A percentile compares a stretch with the other conserved stretches of the same genome.
Conservation (phyloP, 2,888 invertebrate genomes). For the Pyrochroa serraticornis region DNA sequence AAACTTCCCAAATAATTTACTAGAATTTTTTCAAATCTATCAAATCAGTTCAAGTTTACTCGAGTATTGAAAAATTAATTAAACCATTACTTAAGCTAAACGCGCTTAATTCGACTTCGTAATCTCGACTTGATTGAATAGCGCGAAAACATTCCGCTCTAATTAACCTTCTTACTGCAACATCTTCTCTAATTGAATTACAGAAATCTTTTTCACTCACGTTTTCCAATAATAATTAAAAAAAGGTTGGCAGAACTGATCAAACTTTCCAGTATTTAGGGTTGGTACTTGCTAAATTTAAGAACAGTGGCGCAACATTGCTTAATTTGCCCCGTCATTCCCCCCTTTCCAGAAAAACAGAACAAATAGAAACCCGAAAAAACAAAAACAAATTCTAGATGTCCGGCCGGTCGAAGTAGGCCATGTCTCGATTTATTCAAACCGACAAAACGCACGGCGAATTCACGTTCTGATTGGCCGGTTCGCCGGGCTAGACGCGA, state of each 20-base stretch:
- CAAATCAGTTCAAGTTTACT: no score
- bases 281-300: no score
- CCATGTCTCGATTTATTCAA: constrained; percentile 55
- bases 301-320: constrained; percentile 7
- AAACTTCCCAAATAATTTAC: no score
- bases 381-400: constrained; percentile 47
- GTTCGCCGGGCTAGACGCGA: constrained; percentile 56
- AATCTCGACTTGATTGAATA: neutral
- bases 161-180: neutral
- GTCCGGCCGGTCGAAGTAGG: constrained; percentile 51
- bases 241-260: no score
- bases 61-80: no score
- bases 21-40: no score
- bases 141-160: constrained; percentile 8
- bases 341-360: constrained; percentile 2
- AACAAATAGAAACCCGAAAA: constrained; percentile 31
- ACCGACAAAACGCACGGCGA: constrained; percentile 52
- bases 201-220: neutral
- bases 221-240: no score
- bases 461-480: constrained; percentile 54
- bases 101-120: neutral
- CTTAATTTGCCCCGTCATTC: constrained; percentile 2
- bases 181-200: neutral
- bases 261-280: no score
- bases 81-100: neutral